Evolutionary conservation across 2,797 vertebrate species (phyloP).

Genomic region (Protonibea diacanthus): DNA sequence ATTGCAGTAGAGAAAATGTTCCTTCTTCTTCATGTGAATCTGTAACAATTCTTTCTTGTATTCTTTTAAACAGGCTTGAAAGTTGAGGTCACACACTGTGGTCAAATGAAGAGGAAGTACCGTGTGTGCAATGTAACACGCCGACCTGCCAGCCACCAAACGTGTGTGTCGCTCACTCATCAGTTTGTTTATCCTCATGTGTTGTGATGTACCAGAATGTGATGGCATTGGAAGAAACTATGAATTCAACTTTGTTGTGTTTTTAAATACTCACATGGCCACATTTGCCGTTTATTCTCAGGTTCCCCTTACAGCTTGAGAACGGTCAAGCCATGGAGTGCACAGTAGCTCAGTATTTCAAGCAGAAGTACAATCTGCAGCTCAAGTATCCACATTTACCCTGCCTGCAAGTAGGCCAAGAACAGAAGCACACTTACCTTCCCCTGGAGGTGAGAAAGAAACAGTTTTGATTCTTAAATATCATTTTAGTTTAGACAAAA

Average conservation of each 20-base stretch:
- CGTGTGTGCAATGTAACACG: slow-evolving; percentile 98
- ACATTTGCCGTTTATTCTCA: slow-evolving; percentile 63
- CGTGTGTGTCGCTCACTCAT: slow-evolving; percentile 83
- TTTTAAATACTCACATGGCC: not conserved
- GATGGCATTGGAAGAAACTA: not conserved
- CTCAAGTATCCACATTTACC: slow-evolving; percentile 98
- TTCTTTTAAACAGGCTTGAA: slow-evolving; percentile 89
- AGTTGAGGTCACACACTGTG: slow-evolving; percentile 99
- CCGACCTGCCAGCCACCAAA: slow-evolving; percentile 98
- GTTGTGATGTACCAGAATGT: not conserved
- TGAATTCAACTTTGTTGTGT: not conserved
- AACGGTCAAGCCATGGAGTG: slow-evolving; percentile 99
- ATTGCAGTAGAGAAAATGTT: not conserved
- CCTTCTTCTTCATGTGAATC: not conserved
- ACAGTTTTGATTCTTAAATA: not conserved
- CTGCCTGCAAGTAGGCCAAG: slow-evolving; percentile 98
- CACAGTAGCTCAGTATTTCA: slow-evolving; percentile 99
- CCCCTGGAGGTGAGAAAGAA: slow-evolving; percentile 92
- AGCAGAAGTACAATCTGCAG: slow-evolving; percentile 98
- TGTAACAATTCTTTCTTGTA: not conserved
- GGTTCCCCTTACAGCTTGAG: slow-evolving; percentile 98
- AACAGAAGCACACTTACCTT: slow-evolving; percentile 98
- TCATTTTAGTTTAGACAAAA: not conserved
- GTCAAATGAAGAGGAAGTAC: slow-evolving; percentile 99
- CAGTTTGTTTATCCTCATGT: not conserved